These are phyloP conservation scores for Elmis aenea DNA, from an alignment of 2,888 invertebrate species.

Conservation along the genomic window DNA sequence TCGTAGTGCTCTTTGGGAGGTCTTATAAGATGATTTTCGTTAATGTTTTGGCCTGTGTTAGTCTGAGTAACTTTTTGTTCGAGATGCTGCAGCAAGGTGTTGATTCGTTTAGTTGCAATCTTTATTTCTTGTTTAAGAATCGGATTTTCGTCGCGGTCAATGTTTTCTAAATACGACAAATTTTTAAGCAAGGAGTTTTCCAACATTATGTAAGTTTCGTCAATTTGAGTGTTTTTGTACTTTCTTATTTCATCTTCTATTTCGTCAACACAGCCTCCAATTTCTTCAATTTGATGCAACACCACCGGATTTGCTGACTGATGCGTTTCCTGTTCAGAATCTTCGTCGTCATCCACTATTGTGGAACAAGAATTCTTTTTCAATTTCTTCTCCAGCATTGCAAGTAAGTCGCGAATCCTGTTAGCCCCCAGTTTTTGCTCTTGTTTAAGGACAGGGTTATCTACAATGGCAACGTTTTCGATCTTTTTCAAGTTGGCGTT, in stretches of 20 bases:
- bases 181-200: constrained; percentile 6
- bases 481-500: no score
- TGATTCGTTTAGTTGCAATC: constrained; percentile 6
- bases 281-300: constrained; percentile 10
- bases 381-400: no score
- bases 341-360: no score
- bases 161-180: constrained; percentile 8
- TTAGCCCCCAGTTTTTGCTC: no score
- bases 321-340: constrained; percentile 1
- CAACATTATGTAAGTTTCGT: constrained; percentile 7
- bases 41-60: no score
- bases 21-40: no score
- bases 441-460: not conserved
- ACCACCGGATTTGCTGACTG: not conserved
- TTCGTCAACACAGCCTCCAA: constrained; percentile 13
- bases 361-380: no score
- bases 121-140: constrained; percentile 13
- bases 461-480: constrained; percentile 1
- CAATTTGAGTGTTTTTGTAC: constrained; percentile 17
- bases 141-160: constrained; percentile 7
- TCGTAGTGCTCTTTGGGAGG: no score
- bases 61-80: no score
- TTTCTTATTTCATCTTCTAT: constrained; percentile 14
- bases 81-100: constrained; percentile 10
- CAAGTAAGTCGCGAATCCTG: no score